A percentile compares a stretch with the other conserved stretches of the same genome.
phyloP scores from a whole-genome alignment of 2,797 vertebrate genomes.

The Anabacerthia variegaticeps region DNA sequence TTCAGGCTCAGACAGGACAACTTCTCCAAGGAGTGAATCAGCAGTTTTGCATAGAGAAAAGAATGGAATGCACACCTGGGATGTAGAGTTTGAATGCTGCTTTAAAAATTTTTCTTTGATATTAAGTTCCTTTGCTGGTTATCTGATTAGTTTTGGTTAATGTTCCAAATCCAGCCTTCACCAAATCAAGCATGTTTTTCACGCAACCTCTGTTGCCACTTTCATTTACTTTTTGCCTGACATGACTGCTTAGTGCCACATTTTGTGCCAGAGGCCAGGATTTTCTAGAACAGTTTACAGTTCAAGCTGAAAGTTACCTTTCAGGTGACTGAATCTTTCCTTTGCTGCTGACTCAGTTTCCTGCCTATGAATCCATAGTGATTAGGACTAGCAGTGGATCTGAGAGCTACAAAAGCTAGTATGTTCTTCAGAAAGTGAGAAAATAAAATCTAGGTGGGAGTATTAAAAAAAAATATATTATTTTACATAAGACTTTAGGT shows the following conservation, averaged over 20 bases:
- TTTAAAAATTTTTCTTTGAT: not conserved
- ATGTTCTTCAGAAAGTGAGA: not conserved
- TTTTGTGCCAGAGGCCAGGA: not conserved
- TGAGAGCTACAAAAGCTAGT: not conserved
- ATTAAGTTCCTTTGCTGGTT: not conserved
- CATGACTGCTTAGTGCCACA: not conserved
- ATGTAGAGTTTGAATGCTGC: not conserved
- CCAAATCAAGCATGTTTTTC: not conserved
- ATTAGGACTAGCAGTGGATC: not conserved
- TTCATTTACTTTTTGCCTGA: not conserved
- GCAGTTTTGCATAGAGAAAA: not conserved
- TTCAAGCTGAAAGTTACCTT: not conserved
- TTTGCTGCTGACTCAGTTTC: not conserved
- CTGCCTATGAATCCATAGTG: not conserved
- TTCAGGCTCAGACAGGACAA: not conserved
- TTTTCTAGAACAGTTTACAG: not conserved
- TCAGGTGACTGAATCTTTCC: not conserved
- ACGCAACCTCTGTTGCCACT: not conserved
- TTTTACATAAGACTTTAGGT: not conserved
- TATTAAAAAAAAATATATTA: not conserved
- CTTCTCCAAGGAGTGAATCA: not conserved
- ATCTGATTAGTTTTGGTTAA: not conserved
- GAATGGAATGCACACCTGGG: not conserved
- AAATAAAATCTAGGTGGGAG: not conserved
- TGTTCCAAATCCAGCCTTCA: not conserved